Percentiles rank a stretch among this genome's conserved stretches.
These are phyloP conservation scores for Helarctos malayanus DNA, from an alignment of 2,797 vertebrate species.

Conservation along the genomic window DNA sequence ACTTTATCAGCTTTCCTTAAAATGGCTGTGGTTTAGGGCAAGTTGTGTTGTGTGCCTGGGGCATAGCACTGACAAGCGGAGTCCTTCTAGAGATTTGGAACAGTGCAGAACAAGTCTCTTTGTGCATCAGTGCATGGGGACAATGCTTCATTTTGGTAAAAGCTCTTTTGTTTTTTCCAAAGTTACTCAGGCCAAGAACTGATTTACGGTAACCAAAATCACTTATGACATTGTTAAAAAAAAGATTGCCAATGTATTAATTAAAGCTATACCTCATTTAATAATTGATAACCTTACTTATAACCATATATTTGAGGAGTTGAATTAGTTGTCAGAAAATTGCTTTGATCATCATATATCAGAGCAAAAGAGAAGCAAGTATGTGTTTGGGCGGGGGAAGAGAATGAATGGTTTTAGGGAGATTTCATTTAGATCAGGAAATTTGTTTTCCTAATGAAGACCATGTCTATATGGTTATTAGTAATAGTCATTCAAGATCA, in stretches of 20 bases:
- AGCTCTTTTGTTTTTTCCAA: constrained; percentile 54
- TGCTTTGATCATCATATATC: constrained; percentile 63
- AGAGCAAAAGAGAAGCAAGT: constrained; percentile 66
- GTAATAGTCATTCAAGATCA: constrained; percentile 71
- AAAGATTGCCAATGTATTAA: constrained; percentile 28
- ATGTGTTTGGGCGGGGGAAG: neutral
- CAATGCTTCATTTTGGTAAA: neutral
- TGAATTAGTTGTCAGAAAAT: constrained; percentile 77
- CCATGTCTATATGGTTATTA: constrained; percentile 64
- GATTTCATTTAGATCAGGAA: constrained; percentile 82
- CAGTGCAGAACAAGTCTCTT: neutral
- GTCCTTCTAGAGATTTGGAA: neutral
- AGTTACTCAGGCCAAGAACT: constrained; percentile 38
- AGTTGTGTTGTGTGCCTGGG: fast-evolving
- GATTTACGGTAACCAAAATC: constrained; percentile 56
- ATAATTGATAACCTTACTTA: constrained; percentile 71
- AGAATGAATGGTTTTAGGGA: constrained; percentile 70
- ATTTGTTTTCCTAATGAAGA: constrained; percentile 78
- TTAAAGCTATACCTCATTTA: constrained; percentile 48
- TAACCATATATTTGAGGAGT: constrained; percentile 44
- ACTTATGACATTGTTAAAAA: constrained; percentile 59
- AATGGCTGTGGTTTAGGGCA: neutral
- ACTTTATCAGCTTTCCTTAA: neutral
- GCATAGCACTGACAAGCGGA: neutral
- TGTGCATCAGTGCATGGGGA: fast-evolving